These are phyloP conservation scores for Drosophila meridiana DNA, from an alignment of 2,888 invertebrate genomes.

Conservation along the genomic window DNA sequence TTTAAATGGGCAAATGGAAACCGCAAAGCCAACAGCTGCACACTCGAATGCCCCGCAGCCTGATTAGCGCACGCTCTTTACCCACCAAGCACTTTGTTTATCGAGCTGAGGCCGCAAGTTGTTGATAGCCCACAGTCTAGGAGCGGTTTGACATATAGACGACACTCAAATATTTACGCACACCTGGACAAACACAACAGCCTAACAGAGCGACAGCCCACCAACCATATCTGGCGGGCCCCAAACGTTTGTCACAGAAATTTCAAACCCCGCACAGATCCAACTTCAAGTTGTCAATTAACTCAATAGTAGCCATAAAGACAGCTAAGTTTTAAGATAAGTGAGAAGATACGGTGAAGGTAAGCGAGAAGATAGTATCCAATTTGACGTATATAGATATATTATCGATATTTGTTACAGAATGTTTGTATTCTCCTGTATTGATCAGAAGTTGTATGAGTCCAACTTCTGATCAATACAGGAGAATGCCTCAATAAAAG, in stretches of 20 bases:
- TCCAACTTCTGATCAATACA: too few species aligned
- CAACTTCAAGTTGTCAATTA: constrained; percentile 21
- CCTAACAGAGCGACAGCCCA: not conserved
- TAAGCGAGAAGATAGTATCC: not conserved
- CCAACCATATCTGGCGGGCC: not conserved
- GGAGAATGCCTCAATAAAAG: too few species aligned
- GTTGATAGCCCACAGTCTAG: constrained; percentile 46
- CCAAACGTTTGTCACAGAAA: not conserved
- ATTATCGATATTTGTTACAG: not conserved
- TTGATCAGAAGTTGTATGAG: too few species aligned
- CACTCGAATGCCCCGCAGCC: constrained; percentile 11
- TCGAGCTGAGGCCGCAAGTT: constrained; percentile 40
- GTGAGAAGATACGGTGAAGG: not conserved
- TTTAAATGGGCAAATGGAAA: constrained; percentile 31
- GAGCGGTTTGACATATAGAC: constrained; percentile 56
- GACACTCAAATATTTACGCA: constrained; percentile 54
- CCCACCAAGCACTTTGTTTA: constrained; percentile 18
- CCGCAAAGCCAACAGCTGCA: constrained; percentile 42
- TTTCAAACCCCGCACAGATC: not conserved
- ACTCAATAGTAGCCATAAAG: not conserved
- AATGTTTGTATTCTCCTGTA: too few species aligned
- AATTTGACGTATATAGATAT: not conserved
- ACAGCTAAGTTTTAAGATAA: too few species aligned
- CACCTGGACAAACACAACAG: constrained; percentile 29
- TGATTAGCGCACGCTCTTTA: constrained; percentile 26